Evolutionary conservation across 2,888 invertebrate species (phyloP), one percentile per base, ranked within the genome.

Genomic region (Platycheirus rosarum): DNA sequence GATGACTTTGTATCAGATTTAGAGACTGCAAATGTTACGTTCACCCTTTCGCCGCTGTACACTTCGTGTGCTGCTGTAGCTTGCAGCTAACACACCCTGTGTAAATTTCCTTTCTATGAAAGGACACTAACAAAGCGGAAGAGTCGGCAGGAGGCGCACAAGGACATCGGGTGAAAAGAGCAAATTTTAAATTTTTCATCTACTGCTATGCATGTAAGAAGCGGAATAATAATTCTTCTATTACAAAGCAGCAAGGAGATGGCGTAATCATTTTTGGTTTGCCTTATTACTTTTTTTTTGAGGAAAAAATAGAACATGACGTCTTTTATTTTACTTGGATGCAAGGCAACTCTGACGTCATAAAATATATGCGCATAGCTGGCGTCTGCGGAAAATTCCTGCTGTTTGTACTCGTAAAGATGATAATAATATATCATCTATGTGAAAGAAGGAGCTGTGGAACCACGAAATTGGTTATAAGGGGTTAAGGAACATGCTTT

Each of bases 151-250:
- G 9, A 49, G 8, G 35, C 60, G 32, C 13, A 20, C 71, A 74
- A 65, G 66, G 49, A 66, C 68, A 55, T 32, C 60, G 66, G 76
- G 66, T 76, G 80, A 71, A 82, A 76, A 82, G 80, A 44, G 68
- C 63, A 82, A 82, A 82, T 70, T 77, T n/a, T 82, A 73, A 82
- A 77, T 63, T 77, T 77, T 76, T 77, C 63, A 73, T 76, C 60
- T 71, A 63, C 66, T 63, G 40, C n/a, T n/a, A n/a, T n/a, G n/a
- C 40, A 73, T 65, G 55, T 73, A 77, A 57, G 68, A 68, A 68
- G 63, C 29, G 55, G 55, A 82, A 77, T 82, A 77, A 77, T 73
- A 82, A 51, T 82, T 73, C 73, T 82, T 57, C 68, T 57, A 71
- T 82, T 77, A 82, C 55, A 71, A 71, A 73, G 55, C 29, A 57